phyloP scores from a whole-genome alignment of 2,797 vertebrate species.

The Lepilemur ruficaudatus region DNA sequence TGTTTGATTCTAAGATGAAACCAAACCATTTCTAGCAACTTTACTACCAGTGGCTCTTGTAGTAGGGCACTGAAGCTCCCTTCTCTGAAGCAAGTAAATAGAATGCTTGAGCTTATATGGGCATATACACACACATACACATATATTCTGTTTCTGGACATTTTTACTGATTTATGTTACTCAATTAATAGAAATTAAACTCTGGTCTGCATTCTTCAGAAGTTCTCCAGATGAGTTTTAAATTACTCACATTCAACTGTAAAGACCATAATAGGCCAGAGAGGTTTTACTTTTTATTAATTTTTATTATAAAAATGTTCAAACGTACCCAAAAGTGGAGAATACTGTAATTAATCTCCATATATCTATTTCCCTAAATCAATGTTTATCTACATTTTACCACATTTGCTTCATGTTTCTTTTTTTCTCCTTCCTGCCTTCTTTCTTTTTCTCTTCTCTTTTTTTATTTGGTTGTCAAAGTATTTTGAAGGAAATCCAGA shows the following conservation, averaged over 20 bases:
- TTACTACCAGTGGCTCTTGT: neutral
- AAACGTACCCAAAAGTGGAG: neutral
- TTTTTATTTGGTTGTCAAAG: neutral
- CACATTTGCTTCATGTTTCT: neutral
- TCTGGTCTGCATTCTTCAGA: neutral
- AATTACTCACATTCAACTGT: neutral
- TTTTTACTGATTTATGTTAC: neutral
- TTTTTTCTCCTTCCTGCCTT: neutral
- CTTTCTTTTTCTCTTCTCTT: neutral
- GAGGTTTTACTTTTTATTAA: neutral
- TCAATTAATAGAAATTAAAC: neutral
- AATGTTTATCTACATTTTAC: neutral
- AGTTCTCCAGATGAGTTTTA: neutral
- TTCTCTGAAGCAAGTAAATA: neutral
- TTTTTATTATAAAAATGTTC: conserved; percentile 10
- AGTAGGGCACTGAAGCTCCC: neutral
- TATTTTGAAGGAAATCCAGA: neutral
- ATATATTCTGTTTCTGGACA: neutral
- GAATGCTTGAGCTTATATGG: neutral
- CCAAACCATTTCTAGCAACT: neutral
- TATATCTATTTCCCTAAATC: neutral
- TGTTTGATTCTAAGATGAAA: neutral
- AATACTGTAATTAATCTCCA: neutral
- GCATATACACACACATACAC: no score
- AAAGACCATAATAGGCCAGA: neutral